A percentile compares a stretch with the other conserved stretches of the same genome.
These are phyloP conservation scores for Stigmatopora nigra DNA, from an alignment of 2,113 vertebrate genomes.

Conservation along the genomic window DNA sequence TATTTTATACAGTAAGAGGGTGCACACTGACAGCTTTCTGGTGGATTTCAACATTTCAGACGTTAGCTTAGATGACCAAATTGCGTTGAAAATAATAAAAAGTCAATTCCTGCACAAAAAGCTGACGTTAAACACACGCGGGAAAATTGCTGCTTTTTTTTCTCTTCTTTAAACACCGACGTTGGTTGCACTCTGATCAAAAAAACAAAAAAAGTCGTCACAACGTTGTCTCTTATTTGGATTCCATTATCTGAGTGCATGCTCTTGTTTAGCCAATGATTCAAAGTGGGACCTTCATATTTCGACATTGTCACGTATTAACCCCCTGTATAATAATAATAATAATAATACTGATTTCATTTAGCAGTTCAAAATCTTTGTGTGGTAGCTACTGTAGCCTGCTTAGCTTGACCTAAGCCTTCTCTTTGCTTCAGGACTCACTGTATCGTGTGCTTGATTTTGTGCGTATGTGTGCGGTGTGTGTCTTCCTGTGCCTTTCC, in stretches of 20 bases:
- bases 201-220: slow-evolving; percentile 24
- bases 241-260: slow-evolving; percentile 57
- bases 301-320: slow-evolving; percentile 57
- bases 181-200: slow-evolving; percentile 50
- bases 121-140: slow-evolving; percentile 24
- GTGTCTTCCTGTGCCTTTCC: slow-evolving; percentile 71
- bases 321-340: slow-evolving; percentile 57
- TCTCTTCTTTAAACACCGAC: slow-evolving; percentile 36
- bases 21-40: slow-evolving; percentile 53
- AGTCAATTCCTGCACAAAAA: slow-evolving; percentile 42
- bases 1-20: slow-evolving; percentile 59
- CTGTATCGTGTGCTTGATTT: slow-evolving; percentile 64
- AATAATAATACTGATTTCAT: slow-evolving; percentile 57
- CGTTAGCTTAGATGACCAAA: slow-evolving; percentile 55
- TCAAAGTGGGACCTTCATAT: slow-evolving; percentile 66
- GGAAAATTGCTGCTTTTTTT: slow-evolving; percentile 20
- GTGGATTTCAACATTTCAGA: slow-evolving; percentile 63
- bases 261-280: slow-evolving; percentile 58
- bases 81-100: slow-evolving; percentile 31
- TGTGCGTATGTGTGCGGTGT: slow-evolving; percentile 53
- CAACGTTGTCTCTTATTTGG: slow-evolving; percentile 26
- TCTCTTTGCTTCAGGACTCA: slow-evolving; percentile 67
- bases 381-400: slow-evolving; percentile 71
- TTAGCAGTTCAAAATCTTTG: slow-evolving; percentile 60
- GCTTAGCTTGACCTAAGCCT: slow-evolving; percentile 68